These are phyloP conservation scores for Thymelicus acteon DNA, from an alignment of 2,888 invertebrate species.

Conservation along the genomic window DNA sequence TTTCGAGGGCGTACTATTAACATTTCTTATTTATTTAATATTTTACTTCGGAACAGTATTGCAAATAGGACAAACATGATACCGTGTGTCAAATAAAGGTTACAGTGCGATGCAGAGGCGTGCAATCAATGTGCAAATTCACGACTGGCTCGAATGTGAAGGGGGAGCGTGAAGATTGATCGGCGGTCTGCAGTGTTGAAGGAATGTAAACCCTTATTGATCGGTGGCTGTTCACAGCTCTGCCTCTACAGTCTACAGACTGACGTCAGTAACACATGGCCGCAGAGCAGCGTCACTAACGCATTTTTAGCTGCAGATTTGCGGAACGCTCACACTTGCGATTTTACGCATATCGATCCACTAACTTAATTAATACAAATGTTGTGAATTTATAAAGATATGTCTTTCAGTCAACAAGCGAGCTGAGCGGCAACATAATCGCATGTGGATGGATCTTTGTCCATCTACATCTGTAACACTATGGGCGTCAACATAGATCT, in stretches of 20 bases:
- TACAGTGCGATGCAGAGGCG: background rate
- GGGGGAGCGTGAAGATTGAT: slow-evolving; percentile 46
- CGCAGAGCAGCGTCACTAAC: slow-evolving; percentile 47
- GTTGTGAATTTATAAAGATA: no score
- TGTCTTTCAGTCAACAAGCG: no score
- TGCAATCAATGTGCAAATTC: slow-evolving; percentile 6
- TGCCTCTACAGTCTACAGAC: slow-evolving; percentile 51
- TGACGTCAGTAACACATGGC: slow-evolving; percentile 67
- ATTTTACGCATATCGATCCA: no score
- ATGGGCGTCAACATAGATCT: no score
- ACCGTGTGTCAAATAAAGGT: background rate
- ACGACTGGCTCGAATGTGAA: slow-evolving; percentile 39
- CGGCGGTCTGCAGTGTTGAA: slow-evolving; percentile 47
- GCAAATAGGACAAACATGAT: background rate
- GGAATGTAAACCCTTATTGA: slow-evolving; percentile 79
- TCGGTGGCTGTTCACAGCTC: slow-evolving; percentile 57
- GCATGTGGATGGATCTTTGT: no score
- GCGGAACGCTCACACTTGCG: background rate
- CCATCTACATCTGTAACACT: no score
- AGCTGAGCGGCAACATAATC: no score
- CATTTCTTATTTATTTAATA: slow-evolving; percentile 9
- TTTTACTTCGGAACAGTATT: background rate
- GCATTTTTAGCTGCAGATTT: slow-evolving; percentile 16
- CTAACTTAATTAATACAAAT: no score
- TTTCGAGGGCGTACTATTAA: slow-evolving; percentile 13